phyloP scores from a whole-genome alignment of 2,888 invertebrate genomes.

The Stenolophus ochropezus region DNA sequence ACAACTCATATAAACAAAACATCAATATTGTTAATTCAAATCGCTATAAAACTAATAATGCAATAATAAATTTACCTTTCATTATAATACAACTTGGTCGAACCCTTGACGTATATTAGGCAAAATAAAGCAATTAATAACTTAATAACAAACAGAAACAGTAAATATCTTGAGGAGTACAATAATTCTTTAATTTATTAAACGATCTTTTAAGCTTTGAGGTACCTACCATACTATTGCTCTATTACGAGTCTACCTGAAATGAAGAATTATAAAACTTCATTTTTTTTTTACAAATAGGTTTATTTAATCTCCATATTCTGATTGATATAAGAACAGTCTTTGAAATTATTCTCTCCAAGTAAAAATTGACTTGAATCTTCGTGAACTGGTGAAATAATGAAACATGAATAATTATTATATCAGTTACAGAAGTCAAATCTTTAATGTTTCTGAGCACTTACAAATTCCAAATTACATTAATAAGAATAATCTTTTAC shows the following conservation, averaged over 20 bases:
- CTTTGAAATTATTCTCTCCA: not conserved
- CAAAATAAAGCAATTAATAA: too few species aligned
- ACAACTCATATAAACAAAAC: too few species aligned
- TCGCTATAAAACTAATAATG: too few species aligned
- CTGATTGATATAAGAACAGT: constrained; percentile 19
- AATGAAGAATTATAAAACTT: not conserved
- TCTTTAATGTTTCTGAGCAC: constrained; percentile 44
- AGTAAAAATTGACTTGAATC: not conserved
- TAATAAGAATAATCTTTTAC: constrained; percentile 8
- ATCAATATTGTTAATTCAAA: too few species aligned
- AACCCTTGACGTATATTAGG: too few species aligned
- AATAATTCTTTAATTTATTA: too few species aligned
- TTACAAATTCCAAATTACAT: constrained; percentile 46
- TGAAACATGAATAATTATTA: constrained; percentile 21
- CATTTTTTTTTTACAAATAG: not conserved
- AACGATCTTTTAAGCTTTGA: too few species aligned
- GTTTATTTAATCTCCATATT: constrained; percentile 16
- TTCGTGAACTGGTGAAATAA: not conserved
- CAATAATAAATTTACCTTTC: too few species aligned
- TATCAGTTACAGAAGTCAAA: constrained; percentile 25
- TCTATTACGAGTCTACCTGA: not conserved
- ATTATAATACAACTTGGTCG: too few species aligned
- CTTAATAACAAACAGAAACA: not conserved
- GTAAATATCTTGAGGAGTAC: not conserved
- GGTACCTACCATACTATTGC: too few species aligned